phyloP scores from a whole-genome alignment of 2,797 vertebrate genomes.

The Tragopan temminckii region DNA sequence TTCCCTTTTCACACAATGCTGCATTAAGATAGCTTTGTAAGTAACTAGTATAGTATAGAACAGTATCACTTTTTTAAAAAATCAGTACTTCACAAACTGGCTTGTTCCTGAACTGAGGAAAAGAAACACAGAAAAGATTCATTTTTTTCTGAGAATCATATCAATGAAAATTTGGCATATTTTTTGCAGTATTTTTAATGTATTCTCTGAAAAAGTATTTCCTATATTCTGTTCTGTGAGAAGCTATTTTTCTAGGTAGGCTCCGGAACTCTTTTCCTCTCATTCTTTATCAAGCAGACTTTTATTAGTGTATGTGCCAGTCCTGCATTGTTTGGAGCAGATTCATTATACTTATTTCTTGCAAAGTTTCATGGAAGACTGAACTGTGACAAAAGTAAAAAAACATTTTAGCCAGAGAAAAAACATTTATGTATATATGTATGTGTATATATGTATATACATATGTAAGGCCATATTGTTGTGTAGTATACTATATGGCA shows the following conservation, averaged over 20 bases:
- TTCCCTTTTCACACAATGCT: constrained; percentile 9
- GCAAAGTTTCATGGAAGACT: not conserved
- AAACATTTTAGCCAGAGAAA: not conserved
- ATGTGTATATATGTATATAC: not conserved
- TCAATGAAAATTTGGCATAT: not conserved
- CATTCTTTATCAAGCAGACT: not conserved
- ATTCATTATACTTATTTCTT: not conserved
- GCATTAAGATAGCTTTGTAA: not conserved
- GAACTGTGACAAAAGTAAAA: not conserved
- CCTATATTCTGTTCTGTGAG: not conserved
- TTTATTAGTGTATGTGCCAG: not conserved
- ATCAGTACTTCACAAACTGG: not conserved
- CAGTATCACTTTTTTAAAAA: not conserved
- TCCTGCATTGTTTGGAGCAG: not conserved
- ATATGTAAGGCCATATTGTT: not conserved
- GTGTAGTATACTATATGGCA: not conserved
- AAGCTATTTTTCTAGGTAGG: not conserved
- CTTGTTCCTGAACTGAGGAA: not conserved
- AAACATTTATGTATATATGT: not conserved
- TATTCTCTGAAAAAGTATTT: not conserved
- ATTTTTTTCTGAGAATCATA: not conserved
- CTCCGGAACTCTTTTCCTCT: not conserved
- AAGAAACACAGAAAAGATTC: not conserved
- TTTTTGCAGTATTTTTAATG: not conserved
- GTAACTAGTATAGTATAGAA: not conserved